Base-by-base conservation (phyloP, 2,113 vertebrate genomes). In the Pontoporia blainvillei region DNA sequence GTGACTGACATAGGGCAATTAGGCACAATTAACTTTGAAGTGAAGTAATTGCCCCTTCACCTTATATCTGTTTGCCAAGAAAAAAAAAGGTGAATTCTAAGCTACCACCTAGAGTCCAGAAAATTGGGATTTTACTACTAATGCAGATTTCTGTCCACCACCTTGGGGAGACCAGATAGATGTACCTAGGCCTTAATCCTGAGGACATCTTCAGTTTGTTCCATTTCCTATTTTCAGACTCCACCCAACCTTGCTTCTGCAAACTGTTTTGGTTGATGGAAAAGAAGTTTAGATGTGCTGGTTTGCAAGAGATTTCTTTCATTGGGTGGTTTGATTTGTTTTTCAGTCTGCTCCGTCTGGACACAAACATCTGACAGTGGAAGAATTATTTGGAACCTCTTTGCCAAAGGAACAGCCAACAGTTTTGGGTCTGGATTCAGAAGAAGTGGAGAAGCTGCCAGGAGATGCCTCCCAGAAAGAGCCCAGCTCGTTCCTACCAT, bases 321-420 rank as follows among this genome's bases (percentile, higher is more conserved):
- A 96, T 67, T 90, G 27, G 2, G 23, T 93, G 79, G 11, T 83
- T 82, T 97, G 66, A 20, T 95, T 83, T 96, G 96, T 93, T 98
- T 97, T 98, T 15, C 98, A 99, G 99, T 98, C 97, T 62, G 98
- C 99, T 96, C 99, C 98, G 34, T 98, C 99, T n/a, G 98, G 99
- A 49, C 99, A 99, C 94, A 99, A 99, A 97, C 99, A 99, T 98
- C 99, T 99, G 98, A 99, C 99, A 6, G 99, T 99, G n/a, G 99
- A 99, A 98, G 99, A 99, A 90, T 98, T 99, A 61, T 99, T 99
- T 97, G 99, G 99, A 96, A 99, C 99, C 0, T 99, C 99, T 89
- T 97, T 99, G 83, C 99, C 99, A n/a, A 99, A 99, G 98, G 99
- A 99, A 44, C 98, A 99, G n/a, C 92, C 98, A 7, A 6, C 97